Conservation (phyloP, 2,113 vertebrate genomes). For the Embiotoca jacksoni region DNA sequence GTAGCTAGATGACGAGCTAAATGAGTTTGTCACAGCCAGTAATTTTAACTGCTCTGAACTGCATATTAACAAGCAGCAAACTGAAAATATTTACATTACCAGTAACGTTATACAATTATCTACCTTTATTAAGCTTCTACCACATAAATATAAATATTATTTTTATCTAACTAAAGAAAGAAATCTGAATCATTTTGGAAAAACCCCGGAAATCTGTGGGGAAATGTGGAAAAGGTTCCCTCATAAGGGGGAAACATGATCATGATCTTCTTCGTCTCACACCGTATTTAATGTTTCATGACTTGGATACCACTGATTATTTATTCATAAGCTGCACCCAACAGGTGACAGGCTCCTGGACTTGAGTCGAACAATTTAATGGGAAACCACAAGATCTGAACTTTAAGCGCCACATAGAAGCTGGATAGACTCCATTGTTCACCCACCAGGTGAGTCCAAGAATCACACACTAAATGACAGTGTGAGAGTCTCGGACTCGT, state of each 20-base stretch:
- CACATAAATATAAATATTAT: too few species aligned
- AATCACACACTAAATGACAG: constrained; percentile 2
- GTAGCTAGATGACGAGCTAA: too few species aligned
- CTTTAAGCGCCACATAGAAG: background rate
- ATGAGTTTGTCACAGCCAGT: too few species aligned
- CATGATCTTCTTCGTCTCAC: background rate
- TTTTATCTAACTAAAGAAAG: too few species aligned
- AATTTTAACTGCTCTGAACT: too few species aligned
- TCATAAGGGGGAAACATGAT: background rate
- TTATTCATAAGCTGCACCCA: constrained; percentile 65
- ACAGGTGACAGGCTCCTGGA: constrained; percentile 46
- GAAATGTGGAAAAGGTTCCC: too few species aligned
- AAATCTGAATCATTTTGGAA: too few species aligned
- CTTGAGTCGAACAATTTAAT: background rate
- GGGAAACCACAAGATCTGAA: constrained; percentile 4
- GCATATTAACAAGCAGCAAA: too few species aligned
- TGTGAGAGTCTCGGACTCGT: background rate
- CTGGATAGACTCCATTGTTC: background rate
- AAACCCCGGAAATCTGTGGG: too few species aligned
- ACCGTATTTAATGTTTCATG: constrained; percentile 43
- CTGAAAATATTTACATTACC: too few species aligned
- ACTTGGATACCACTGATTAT: constrained; percentile 45
- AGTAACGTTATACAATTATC: too few species aligned
- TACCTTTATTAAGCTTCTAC: too few species aligned
- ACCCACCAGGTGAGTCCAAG: background rate